phyloP scores from a whole-genome alignment of 2,888 invertebrate species.

The Drosophila mulleri region DNA sequence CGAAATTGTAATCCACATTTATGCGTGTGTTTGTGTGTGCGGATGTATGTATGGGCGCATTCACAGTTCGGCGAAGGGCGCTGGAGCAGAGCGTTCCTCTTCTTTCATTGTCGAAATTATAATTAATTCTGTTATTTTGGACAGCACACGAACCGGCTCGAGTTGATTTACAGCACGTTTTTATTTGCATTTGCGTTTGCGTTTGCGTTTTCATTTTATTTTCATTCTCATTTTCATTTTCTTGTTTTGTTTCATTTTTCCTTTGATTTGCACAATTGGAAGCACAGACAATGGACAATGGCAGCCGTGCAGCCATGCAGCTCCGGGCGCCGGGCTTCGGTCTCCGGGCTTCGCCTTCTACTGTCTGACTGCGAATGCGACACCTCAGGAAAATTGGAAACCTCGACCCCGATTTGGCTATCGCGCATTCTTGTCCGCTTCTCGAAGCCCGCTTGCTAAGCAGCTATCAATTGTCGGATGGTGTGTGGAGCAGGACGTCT shows the following conservation, averaged over 20 bases:
- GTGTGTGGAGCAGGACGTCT: constrained; percentile 82
- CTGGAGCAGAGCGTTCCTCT: constrained; percentile 1
- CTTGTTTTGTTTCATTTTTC: constrained; percentile 11
- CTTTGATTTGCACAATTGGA: constrained; percentile 62
- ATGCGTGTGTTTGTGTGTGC: too few species aligned
- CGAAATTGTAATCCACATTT: constrained; percentile 62
- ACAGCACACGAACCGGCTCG: constrained; percentile 48
- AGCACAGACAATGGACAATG: constrained; percentile 39
- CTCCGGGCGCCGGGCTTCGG: neutral
- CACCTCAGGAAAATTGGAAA: constrained; percentile 57
- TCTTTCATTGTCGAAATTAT: constrained; percentile 53
- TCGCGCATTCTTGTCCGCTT: constrained; percentile 30
- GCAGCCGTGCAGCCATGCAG: constrained; percentile 13
- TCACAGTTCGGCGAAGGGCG: constrained; percentile 22
- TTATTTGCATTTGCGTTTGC: constrained; percentile 2
- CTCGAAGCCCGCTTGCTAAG: constrained; percentile 33
- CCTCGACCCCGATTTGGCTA: constrained; percentile 22
- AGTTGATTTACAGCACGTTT: constrained; percentile 64
- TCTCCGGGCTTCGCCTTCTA: constrained; percentile 23
- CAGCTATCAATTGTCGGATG: constrained; percentile 82
- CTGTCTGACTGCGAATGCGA: constrained; percentile 52
- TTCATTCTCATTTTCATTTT: neutral
- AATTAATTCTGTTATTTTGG: constrained; percentile 59
- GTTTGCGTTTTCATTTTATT: too few species aligned
- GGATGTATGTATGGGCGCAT: neutral